These are phyloP conservation scores for Ctenopoma multispine DNA, from an alignment of 2,797 vertebrate genomes.

Conservation along the genomic window DNA sequence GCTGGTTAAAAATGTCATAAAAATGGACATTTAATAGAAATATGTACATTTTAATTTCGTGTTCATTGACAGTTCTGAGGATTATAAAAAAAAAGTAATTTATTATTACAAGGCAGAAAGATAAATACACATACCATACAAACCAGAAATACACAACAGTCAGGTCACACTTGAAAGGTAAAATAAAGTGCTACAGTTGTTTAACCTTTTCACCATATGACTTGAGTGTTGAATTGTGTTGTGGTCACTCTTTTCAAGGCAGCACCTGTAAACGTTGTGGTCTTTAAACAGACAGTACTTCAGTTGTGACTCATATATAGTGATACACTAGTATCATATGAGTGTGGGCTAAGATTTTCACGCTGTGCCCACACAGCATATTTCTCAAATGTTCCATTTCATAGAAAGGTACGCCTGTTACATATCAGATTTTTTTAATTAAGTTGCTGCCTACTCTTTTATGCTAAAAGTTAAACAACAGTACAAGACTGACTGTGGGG, in stretches of 20 bases:
- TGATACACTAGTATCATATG: conserved; percentile 23
- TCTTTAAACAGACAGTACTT: neutral
- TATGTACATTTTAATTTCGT: conserved; percentile 2
- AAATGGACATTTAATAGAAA: neutral
- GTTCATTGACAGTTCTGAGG: neutral
- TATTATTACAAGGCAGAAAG: neutral
- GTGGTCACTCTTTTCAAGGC: neutral
- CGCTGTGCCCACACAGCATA: conserved; percentile 39
- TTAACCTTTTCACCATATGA: neutral
- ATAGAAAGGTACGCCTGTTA: conserved; percentile 19
- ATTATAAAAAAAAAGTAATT: neutral
- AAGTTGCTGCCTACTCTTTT: conserved; percentile 46
- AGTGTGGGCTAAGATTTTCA: conserved; percentile 39
- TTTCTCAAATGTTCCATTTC: conserved; percentile 53
- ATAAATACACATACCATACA: neutral
- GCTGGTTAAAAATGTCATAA: neutral
- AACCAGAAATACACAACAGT: neutral
- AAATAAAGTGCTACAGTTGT: conserved; percentile 55
- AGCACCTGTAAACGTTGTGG: conserved; percentile 23
- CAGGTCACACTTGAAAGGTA: neutral
- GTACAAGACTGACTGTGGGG: neutral
- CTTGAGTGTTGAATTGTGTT: neutral
- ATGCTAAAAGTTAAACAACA: neutral
- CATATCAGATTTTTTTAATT: conserved; percentile 10
- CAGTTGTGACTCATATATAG: conserved; percentile 40